Base-by-base conservation (phyloP, 2,797 vertebrate genomes). In the Gymnocypris eckloni region DNA sequence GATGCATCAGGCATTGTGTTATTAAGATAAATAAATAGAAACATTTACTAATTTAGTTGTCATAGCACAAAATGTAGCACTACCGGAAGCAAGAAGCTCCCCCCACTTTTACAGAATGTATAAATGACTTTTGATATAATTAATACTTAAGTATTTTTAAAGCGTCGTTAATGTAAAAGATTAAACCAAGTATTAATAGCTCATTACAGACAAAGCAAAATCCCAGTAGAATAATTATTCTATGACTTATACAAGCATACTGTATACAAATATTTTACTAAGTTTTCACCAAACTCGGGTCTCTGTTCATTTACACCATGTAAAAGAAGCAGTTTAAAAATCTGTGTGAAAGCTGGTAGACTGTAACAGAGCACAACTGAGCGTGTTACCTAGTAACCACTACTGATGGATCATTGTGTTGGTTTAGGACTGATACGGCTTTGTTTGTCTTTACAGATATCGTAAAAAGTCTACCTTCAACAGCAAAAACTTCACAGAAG, bases 391-490 rank as follows among this genome's bases (percentile, higher is more conserved):
- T 25, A 45, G 50, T 56, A 43, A 78, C 73, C 64, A 56, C 64
- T 70, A 37, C 66, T 79, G 83, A 79, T 54, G 50, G 37, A 6
- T 70, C 16, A 84, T 70, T 84, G 82, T 84, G 71, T 64, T 83
- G 72, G 67, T 70, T 33, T 33, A 54, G 16, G 50, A 71, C 56
- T 75, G n/a, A 80, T 28, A 73, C 77, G 52, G 13, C 59, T 75
- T 54, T 54, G 22, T 84, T 43, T 87, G 89, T 48, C 88, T 70
- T 87, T 84, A 77, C 92, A 99, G 98, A 89, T 95, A 97, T 88
- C 96, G 97, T 90, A 99, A 96, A 93, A 99, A 97, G 92, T 97
- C 97, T 6, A 96, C 96, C 37, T 97, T 99, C 92, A 96, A 96
- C 91, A 98, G 79, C 78, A 96, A 96, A 86, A 95, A 90, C 89